These are phyloP conservation scores for Serrognathus titanus DNA, from an alignment of 2,888 invertebrate species.

Conservation along the genomic window DNA sequence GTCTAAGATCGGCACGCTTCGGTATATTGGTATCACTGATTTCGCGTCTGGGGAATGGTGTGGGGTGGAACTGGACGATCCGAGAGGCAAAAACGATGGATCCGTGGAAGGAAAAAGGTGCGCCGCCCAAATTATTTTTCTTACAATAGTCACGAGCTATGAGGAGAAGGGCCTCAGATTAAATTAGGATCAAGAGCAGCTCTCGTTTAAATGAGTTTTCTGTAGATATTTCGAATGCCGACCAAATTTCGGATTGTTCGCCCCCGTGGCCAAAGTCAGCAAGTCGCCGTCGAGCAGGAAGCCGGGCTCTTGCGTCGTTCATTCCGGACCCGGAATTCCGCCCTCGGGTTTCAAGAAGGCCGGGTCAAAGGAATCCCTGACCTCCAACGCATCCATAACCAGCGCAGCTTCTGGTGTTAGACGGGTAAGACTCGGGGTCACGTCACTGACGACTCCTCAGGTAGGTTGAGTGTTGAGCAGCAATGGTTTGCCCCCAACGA, in stretches of 20 bases:
- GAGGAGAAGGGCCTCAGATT: neutral
- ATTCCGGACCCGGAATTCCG: conserved; percentile 49
- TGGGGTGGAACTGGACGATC: conserved; percentile 91
- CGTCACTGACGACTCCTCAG: conserved; percentile 61
- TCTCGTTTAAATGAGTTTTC: no score
- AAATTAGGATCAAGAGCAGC: neutral
- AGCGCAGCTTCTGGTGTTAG: conserved; percentile 53
- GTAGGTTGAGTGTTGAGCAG: conserved; percentile 53
- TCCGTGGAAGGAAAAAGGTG: conserved; percentile 88
- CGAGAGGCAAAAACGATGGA: conserved; percentile 94
- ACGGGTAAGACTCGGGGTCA: conserved; percentile 77
- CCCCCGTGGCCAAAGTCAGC: conserved; percentile 86
- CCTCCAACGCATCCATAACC: conserved; percentile 49
- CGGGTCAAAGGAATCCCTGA: conserved; percentile 82
- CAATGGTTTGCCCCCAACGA: neutral
- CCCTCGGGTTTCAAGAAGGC: conserved; percentile 61
- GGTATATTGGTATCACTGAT: conserved; percentile 82
- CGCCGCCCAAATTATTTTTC: no score
- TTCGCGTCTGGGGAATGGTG: conserved; percentile 95
- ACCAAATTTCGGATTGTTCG: conserved; percentile 89
- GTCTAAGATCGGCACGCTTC: conserved; percentile 82
- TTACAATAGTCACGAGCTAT: no score
- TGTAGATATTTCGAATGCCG: conserved; percentile 90
- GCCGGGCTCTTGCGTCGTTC: conserved; percentile 61
- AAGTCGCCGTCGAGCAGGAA: conserved; percentile 75